Conservation (phyloP, 35 echinoderm and acorn worm species). For the Lytechinus pictus region DNA sequence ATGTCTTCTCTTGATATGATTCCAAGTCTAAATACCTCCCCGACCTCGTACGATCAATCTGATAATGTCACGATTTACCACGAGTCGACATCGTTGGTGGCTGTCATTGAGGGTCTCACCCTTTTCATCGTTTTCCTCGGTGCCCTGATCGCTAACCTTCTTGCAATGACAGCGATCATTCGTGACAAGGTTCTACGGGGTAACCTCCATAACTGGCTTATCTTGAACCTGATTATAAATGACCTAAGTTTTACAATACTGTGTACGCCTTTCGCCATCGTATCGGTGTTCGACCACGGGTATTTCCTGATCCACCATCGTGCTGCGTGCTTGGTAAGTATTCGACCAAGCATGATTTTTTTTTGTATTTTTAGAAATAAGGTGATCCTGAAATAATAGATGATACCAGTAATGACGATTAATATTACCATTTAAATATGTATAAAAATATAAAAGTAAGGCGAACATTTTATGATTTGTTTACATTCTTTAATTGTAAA, state of each 20-base stretch:
- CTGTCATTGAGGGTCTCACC: not conserved
- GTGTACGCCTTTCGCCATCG: not conserved
- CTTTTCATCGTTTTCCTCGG: not conserved
- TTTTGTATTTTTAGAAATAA: not conserved
- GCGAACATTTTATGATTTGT: too few relatives aligned
- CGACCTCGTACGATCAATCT: not conserved
- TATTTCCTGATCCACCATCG: not conserved
- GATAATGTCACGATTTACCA: not conserved
- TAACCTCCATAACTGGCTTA: not conserved
- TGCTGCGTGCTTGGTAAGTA: not conserved
- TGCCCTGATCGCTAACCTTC: not conserved
- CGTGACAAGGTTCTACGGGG: not conserved
- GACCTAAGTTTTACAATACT: not conserved
- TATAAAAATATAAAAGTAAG: too few relatives aligned
- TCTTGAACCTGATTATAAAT: not conserved
- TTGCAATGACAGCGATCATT: not conserved
- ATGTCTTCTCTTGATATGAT: not conserved
- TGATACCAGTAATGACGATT: too few relatives aligned
- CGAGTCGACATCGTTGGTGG: not conserved
- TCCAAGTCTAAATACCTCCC: not conserved
- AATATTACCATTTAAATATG: too few relatives aligned
- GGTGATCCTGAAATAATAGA: too few relatives aligned
- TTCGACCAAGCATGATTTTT: not conserved
- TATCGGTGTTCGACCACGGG: not conserved
- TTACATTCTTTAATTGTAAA: too few relatives aligned